Conservation (phyloP, 2,113 vertebrate species). For the Paraplagusia blochii region DNA sequence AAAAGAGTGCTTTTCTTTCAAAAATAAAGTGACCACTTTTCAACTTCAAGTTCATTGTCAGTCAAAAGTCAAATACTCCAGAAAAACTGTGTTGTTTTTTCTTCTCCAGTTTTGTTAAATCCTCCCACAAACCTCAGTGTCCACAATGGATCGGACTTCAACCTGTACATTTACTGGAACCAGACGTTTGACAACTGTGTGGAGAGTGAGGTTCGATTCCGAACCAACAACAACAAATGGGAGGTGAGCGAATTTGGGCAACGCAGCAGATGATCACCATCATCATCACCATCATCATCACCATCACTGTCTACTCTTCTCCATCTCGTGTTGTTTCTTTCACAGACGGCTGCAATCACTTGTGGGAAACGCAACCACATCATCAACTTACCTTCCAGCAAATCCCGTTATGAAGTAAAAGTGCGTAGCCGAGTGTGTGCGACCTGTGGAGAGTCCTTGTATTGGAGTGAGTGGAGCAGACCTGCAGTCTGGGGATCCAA, state of each 20-base stretch:
- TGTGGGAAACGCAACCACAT: not conserved
- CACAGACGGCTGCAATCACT: not conserved
- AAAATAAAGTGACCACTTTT: too few relatives aligned
- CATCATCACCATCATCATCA: not conserved
- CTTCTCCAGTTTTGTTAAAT: constrained; percentile 48
- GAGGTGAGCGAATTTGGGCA: constrained; percentile 19
- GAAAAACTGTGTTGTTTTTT: not conserved
- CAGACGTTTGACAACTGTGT: not conserved
- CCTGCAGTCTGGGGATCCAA: constrained; percentile 60
- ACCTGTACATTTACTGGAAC: constrained; percentile 59
- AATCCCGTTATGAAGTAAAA: constrained; percentile 59
- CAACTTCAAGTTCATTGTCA: too few relatives aligned
- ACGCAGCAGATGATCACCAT: not conserved
- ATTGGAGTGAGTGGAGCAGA: constrained; percentile 74
- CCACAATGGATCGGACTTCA: constrained; percentile 28
- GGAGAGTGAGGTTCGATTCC: constrained; percentile 42
- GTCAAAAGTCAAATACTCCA: too few relatives aligned
- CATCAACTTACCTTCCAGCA: constrained; percentile 52
- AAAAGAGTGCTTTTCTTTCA: too few relatives aligned
- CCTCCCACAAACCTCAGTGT: constrained; percentile 52
- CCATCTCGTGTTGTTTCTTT: not conserved
- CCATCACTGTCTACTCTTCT: not conserved
- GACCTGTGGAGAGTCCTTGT: constrained; percentile 2
- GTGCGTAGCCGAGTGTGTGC: constrained; percentile 29
- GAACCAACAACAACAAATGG: constrained; percentile 36